phyloP scores from a whole-genome alignment of 2,113 vertebrate species.

The Bujurquina vittata region DNA sequence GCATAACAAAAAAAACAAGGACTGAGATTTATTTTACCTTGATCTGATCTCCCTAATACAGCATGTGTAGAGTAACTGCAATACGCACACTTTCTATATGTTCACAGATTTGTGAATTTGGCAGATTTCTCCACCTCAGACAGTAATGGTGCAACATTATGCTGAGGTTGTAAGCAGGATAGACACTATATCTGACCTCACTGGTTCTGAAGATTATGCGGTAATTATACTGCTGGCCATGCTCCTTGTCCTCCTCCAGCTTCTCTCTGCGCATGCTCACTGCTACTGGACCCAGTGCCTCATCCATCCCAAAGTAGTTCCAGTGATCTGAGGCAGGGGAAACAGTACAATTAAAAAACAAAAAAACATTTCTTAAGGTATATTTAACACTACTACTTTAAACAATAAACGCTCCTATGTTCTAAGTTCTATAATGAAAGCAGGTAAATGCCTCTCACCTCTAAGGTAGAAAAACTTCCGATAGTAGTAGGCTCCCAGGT shows the following conservation, averaged over 20 bases:
- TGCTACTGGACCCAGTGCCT: constrained; percentile 91
- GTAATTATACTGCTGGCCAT: constrained; percentile 92
- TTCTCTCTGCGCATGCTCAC: constrained; percentile 95
- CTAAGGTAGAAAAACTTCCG: constrained; percentile 93
- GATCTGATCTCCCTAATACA: constrained; percentile 1
- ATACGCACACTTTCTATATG: constrained; percentile 3
- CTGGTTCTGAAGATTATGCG: constrained; percentile 95
- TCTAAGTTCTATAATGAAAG: background rate
- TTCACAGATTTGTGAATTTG: background rate
- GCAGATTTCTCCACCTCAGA: background rate
- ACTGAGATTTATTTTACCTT: constrained; percentile 31
- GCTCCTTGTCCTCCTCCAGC: constrained; percentile 93
- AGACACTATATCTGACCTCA: constrained; percentile 84
- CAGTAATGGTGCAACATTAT: background rate
- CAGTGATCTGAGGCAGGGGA: constrained; percentile 85
- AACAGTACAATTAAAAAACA: background rate
- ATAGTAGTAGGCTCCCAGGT: constrained; percentile 94
- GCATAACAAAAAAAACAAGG: constrained; percentile 40
- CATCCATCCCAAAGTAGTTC: constrained; percentile 97
- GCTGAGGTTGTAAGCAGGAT: background rate
- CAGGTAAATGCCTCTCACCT: constrained; percentile 78
- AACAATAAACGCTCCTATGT: background rate
- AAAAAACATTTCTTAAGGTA: background rate
- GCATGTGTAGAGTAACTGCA: background rate
- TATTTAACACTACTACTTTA: background rate